phyloP scores from a whole-genome alignment of 1,140 invertebrate genomes.

The Rhizoglyphus robini region DNA sequence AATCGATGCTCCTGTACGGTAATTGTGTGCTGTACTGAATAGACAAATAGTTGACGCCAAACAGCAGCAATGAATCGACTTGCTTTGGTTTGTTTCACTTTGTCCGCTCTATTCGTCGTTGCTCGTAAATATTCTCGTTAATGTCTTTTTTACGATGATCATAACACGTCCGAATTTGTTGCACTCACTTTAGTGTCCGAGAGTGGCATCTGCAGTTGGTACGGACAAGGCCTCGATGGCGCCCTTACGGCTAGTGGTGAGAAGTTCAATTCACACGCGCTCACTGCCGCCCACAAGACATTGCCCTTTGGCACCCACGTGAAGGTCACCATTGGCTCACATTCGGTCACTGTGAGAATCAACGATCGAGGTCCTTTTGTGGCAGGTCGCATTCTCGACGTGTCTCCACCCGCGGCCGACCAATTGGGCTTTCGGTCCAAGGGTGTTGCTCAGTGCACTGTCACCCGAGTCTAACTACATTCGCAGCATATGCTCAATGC shows the following conservation, averaged over 20 bases:
- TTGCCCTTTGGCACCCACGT: constrained; percentile 13
- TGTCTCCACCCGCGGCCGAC: not conserved
- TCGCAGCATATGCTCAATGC: too few relatives aligned
- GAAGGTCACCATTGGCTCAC: not conserved
- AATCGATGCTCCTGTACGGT: too few relatives aligned
- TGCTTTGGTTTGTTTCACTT: too few relatives aligned
- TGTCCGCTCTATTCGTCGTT: too few relatives aligned
- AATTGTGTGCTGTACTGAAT: too few relatives aligned
- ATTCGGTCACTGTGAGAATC: constrained; percentile 1
- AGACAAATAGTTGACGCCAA: too few relatives aligned
- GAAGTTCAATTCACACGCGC: not conserved
- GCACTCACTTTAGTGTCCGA: not conserved
- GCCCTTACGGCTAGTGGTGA: constrained; percentile 17
- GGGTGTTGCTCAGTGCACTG: constrained; percentile 4
- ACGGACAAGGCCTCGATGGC: not conserved
- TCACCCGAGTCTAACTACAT: not conserved
- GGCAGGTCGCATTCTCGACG: constrained; percentile 8
- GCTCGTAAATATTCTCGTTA: too few relatives aligned
- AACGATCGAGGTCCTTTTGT: constrained; percentile 17
- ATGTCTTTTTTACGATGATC: too few relatives aligned
- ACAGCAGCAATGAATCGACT: too few relatives aligned
- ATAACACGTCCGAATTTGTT: too few relatives aligned
- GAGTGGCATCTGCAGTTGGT: constrained; percentile 5
- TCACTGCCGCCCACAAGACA: constrained; percentile 19
- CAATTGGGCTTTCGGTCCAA: not conserved